Evolutionary conservation across 2,113 vertebrate genomes (phyloP).

Genomic region (Nycticryphes semicollaris): DNA sequence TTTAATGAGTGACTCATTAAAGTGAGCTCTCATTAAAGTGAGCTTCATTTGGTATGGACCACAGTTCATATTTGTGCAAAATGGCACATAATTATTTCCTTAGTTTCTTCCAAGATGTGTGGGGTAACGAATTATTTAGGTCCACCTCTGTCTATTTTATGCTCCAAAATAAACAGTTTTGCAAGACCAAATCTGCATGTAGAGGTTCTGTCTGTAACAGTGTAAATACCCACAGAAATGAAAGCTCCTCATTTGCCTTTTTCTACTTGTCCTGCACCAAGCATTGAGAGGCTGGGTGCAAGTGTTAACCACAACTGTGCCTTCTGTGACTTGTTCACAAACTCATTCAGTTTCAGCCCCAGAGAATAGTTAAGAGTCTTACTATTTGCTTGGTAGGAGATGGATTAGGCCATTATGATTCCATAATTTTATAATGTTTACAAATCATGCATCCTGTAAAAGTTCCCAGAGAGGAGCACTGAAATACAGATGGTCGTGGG

Average conservation of each 20-base stretch:
- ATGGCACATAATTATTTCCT: background rate
- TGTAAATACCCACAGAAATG: background rate
- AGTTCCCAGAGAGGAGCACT: background rate
- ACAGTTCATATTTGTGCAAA: background rate
- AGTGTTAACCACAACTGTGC: background rate
- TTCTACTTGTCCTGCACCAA: background rate
- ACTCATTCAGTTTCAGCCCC: background rate
- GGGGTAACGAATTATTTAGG: background rate
- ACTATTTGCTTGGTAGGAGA: background rate
- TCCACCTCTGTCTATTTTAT: background rate
- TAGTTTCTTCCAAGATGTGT: background rate
- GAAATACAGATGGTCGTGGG: background rate
- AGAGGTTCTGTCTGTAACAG: background rate
- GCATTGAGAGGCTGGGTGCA: too few relatives aligned
- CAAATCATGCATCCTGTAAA: accelerated
- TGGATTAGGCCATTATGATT: background rate
- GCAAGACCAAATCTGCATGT: background rate
- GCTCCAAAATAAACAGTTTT: background rate
- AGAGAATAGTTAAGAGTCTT: background rate
- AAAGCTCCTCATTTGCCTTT: background rate
- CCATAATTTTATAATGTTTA: background rate
- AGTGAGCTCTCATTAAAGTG: too few relatives aligned
- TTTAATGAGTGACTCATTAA: too few relatives aligned
- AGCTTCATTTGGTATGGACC: background rate
- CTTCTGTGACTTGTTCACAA: background rate